Evolutionary conservation across 2,797 vertebrate species (phyloP), one percentile per base, ranked within the genome.

Genomic region (Siniperca obscura): DNA sequence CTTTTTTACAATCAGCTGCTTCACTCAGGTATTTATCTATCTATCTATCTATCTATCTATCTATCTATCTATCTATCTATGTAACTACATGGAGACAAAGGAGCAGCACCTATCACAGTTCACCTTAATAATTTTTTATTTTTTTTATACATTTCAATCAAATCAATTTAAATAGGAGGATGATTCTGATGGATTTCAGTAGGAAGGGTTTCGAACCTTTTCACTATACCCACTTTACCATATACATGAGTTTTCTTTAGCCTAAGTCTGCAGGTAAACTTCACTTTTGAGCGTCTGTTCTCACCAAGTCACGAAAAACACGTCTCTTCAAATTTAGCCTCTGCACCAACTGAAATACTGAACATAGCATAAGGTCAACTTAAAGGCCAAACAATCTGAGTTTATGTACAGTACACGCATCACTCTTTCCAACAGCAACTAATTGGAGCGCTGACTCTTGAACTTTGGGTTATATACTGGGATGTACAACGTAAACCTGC

Each of bases 1-100:
- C 5, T 16, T 38, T 74, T 86, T 81, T 64, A 72, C 52, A 70
- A n/a, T 73, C 44, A 56, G 27, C 66, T 48, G 19, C 50, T 68
- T 42, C 36, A 27, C 42, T 76, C 3, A 72, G 38, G 11, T 69
- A 73, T 69, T 79, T 46, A 64, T 70, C 52, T n/a, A 65, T 64
- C 53, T 53, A 60, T 71, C 42, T 42, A 38, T 74, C 40, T 40
- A 71, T 78, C 40, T 48, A 60, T 53, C n/a, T 30, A 68, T 79
- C 56, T 38, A 68, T 68, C 64, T 21, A 64, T 79, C 56, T 61
- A 62, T 70, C 66, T 52, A 40, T 40, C 55, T 60, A 40, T 61
- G 40, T 65, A 7, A 34, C 17, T 30, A 42, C 17, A 7, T 65
- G 17, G 48, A 30, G 11, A 27, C 17, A 40, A 65, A 38, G 34